Percentiles rank a stretch among this genome's conserved stretches.
Evolutionary conservation across 2,888 invertebrate species (phyloP).

Genomic region (Drosophila infuscata): DNA sequence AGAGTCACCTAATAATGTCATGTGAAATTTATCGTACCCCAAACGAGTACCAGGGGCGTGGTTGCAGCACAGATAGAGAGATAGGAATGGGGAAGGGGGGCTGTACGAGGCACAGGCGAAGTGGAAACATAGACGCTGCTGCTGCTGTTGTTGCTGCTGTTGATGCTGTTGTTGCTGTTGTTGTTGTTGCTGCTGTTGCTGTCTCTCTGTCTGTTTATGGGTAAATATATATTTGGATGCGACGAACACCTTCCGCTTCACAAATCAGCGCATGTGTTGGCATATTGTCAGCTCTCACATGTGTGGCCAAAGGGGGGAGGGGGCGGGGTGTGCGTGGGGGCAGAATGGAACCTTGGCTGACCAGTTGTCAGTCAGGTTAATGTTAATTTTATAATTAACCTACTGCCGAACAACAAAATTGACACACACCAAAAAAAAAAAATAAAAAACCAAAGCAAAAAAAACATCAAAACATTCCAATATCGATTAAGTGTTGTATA

Average conservation of each 20-base stretch:
- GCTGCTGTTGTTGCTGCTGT: slow-evolving; percentile 8
- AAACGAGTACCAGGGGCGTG: slow-evolving; percentile 62
- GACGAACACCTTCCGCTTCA: slow-evolving; percentile 80
- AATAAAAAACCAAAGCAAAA: slow-evolving; percentile 1
- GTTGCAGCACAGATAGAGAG: not conserved
- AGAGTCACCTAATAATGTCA: slow-evolving; percentile 78
- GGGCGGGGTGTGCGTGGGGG: not conserved
- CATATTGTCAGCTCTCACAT: slow-evolving; percentile 41
- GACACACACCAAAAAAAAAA: slow-evolving; percentile 10
- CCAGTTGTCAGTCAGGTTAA: slow-evolving; percentile 72
- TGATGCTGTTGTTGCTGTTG: not conserved
- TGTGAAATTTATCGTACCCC: slow-evolving; percentile 73
- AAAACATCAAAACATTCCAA: slow-evolving; percentile 4
- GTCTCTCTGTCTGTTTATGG: slow-evolving; percentile 9
- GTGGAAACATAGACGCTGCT: slow-evolving; percentile 36
- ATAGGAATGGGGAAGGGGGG: not conserved
- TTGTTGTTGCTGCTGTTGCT: not conserved
- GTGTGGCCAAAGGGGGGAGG: not conserved
- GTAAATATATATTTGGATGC: slow-evolving; percentile 72
- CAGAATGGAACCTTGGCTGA: slow-evolving; percentile 56
- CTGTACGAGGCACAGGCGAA: slow-evolving; percentile 19
- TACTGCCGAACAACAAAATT: slow-evolving; percentile 43
- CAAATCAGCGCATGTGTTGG: slow-evolving; percentile 71
- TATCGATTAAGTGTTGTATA: slow-evolving; percentile 42
- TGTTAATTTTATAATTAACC: slow-evolving; percentile 77